Conservation (phyloP, 2,888 invertebrate genomes). For the Megaustenia siamemsis region DNA sequence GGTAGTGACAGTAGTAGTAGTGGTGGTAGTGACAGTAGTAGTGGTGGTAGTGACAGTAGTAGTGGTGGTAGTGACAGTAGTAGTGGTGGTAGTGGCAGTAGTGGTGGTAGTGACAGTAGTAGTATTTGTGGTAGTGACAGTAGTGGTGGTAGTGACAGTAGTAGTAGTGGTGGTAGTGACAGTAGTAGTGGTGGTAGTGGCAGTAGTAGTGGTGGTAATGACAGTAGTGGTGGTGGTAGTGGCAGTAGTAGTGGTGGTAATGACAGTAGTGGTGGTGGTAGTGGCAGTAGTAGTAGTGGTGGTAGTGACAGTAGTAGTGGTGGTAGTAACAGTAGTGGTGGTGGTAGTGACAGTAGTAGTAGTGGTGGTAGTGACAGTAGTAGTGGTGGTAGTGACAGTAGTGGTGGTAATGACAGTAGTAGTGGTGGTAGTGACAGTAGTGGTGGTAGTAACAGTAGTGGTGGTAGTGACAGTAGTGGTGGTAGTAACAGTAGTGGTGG, state of each 20-base stretch:
- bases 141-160: background rate
- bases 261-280: background rate
- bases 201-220: background rate
- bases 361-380: too few species aligned
- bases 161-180: background rate
- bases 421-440: too few species aligned
- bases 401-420: too few species aligned
- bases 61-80: background rate
- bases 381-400: too few species aligned
- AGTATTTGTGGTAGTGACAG: background rate
- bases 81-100: background rate
- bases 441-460: too few species aligned
- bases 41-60: background rate
- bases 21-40: background rate
- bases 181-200: background rate
- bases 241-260: background rate
- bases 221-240: background rate
- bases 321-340: too few species aligned
- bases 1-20: background rate
- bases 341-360: too few species aligned
- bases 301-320: background rate
- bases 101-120: background rate
- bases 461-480: too few species aligned
- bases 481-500: too few species aligned
- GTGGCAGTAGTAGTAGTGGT: background rate